Percentiles rank a stretch among this genome's conserved stretches.
Conservation (phyloP, 2,113 vertebrate genomes). For the Dinomys branickii region DNA sequence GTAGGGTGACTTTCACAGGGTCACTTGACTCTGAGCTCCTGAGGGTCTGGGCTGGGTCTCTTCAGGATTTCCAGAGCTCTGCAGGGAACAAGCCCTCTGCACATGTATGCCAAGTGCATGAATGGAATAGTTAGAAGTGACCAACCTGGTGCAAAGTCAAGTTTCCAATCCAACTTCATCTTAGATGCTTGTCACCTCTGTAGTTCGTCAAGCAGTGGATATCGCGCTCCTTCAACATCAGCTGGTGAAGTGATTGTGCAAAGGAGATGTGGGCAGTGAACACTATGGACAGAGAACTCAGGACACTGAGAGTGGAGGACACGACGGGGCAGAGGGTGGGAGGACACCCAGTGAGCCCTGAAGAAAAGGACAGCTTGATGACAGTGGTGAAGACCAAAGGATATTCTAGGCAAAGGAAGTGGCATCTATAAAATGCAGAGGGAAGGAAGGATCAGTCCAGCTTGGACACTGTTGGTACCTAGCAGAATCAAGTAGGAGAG, state of each 20-base stretch:
- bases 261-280: background rate
- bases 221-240: background rate
- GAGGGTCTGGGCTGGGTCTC: background rate
- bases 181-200: background rate
- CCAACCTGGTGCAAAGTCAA: background rate
- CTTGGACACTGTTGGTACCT: background rate
- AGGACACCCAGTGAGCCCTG: fast-evolving
- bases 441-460: background rate
- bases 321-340: fast-evolving
- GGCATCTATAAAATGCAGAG: background rate
- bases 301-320: background rate
- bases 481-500: background rate
- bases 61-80: background rate
- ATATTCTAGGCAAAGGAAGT: background rate
- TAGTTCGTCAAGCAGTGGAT: too few species aligned
- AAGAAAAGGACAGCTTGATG: background rate
- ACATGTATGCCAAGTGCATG: background rate
- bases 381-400: background rate
- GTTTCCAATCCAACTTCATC: background rate
- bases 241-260: too few species aligned
- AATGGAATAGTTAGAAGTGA: background rate
- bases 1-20: background rate
- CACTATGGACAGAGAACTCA: background rate
- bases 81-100: background rate
- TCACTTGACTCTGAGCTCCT: background rate